phyloP scores from a whole-genome alignment of 2,888 invertebrate species.

The Ochropleura leucogaster region DNA sequence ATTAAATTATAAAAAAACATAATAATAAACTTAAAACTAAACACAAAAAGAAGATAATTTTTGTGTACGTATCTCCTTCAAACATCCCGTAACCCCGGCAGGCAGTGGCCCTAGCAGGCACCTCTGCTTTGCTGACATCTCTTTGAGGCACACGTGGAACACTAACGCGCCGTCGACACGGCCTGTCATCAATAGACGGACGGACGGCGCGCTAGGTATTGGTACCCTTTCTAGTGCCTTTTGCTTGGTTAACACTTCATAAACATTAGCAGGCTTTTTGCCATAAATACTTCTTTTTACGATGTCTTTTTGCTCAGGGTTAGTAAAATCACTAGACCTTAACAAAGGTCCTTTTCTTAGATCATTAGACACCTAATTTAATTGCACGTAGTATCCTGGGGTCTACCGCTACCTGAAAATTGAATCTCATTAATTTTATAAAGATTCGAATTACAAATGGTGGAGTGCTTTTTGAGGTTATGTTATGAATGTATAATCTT shows the following conservation, averaged over 20 bases:
- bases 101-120: too few relatives aligned
- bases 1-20: too few relatives aligned
- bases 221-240: background rate
- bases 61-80: too few relatives aligned
- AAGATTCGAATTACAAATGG: conserved; percentile 79
- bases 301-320: conserved; percentile 20
- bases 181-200: too few relatives aligned
- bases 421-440: conserved; percentile 82
- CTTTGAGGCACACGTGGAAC: too few relatives aligned
- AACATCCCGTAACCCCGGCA: too few relatives aligned
- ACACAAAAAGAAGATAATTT: too few relatives aligned
- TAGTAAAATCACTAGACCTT: conserved; percentile 54
- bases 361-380: conserved; percentile 83
- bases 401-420: conserved; percentile 67
- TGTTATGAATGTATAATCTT: conserved; percentile 66
- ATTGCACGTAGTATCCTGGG: conserved; percentile 73
- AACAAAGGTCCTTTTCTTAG: conserved; percentile 71
- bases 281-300: conserved; percentile 26
- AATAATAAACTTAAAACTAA: too few relatives aligned
- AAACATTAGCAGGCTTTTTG: background rate
- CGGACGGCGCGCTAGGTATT: too few relatives aligned
- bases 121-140: too few relatives aligned
- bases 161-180: too few relatives aligned
- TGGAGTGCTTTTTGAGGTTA: conserved; percentile 70
- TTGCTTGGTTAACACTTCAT: background rate